Conservation (phyloP, 2,113 vertebrate species). For the Edolisoma coerulescens region DNA sequence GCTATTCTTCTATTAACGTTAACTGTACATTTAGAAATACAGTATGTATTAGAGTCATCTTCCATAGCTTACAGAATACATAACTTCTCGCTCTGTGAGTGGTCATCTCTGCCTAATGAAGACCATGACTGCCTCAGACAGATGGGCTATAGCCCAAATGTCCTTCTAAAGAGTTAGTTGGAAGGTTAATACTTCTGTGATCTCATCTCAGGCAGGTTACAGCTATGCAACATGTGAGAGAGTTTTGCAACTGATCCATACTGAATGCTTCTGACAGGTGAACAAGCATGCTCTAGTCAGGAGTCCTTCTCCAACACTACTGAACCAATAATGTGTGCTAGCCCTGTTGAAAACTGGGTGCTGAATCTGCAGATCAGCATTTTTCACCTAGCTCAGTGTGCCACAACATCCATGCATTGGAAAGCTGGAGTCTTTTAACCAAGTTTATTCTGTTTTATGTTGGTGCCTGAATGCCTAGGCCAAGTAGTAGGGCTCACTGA, state of each 20-base stretch:
- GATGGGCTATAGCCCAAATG: neutral
- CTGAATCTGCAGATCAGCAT: neutral
- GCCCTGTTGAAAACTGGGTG: neutral
- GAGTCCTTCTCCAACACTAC: neutral
- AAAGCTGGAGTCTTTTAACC: neutral
- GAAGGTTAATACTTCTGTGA: conserved; percentile 4
- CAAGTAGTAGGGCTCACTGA: neutral
- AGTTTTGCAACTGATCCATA: neutral
- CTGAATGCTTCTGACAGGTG: neutral
- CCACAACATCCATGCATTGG: neutral
- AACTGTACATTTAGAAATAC: neutral
- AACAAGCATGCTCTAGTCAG: neutral
- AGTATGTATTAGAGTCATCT: neutral
- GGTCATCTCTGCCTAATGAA: neutral
- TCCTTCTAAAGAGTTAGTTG: neutral
- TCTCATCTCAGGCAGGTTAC: neutral
- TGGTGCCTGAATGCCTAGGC: neutral
- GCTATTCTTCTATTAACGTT: neutral
- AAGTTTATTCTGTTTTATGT: neutral
- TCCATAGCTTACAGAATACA: neutral
- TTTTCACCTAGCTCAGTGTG: neutral
- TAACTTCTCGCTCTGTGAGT: neutral
- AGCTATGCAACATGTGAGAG: neutral
- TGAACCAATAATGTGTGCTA: neutral
- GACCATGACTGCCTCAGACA: neutral